These are phyloP conservation scores for Amphipoea lucens DNA, from an alignment of 2,888 invertebrate genomes.

Conservation along the genomic window DNA sequence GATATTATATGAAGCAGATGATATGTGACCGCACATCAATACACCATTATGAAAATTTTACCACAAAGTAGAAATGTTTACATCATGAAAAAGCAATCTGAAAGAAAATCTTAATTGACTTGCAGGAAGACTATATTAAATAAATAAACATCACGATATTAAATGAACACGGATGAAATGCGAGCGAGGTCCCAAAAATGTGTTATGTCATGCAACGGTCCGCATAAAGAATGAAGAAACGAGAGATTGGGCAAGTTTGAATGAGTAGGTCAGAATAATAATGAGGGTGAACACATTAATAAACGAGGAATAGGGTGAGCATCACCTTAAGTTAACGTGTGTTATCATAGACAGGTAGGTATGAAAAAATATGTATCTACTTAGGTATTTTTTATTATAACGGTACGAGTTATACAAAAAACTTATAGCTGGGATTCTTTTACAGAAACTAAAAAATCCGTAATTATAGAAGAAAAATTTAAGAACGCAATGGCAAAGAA, in stretches of 20 bases:
- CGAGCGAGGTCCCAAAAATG: slow-evolving; percentile 37
- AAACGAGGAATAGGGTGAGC: not conserved
- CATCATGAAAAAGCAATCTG: not conserved
- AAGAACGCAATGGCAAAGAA: slow-evolving; percentile 10
- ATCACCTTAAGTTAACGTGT: not conserved
- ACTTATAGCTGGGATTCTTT: not conserved
- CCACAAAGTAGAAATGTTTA: not conserved
- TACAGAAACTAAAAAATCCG: not conserved
- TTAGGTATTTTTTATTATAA: not conserved
- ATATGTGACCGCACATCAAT: not conserved
- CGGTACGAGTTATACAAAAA: no score
- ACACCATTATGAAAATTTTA: not conserved
- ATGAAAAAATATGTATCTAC: not conserved
- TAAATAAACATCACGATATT: slow-evolving; percentile 21
- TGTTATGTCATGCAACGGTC: slow-evolving; percentile 47
- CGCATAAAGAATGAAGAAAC: slow-evolving; percentile 49
- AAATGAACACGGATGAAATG: slow-evolving; percentile 15
- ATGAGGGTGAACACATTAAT: slow-evolving; percentile 40
- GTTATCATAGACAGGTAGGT: not conserved
- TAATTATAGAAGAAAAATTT: not conserved
- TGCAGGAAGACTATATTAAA: not conserved
- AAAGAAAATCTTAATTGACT: not conserved
- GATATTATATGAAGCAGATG: not conserved
- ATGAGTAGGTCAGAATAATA: slow-evolving; percentile 50
- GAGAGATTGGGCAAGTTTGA: slow-evolving; percentile 18